Conservation (phyloP, 2,797 vertebrate genomes). For the Anas georgica region DNA sequence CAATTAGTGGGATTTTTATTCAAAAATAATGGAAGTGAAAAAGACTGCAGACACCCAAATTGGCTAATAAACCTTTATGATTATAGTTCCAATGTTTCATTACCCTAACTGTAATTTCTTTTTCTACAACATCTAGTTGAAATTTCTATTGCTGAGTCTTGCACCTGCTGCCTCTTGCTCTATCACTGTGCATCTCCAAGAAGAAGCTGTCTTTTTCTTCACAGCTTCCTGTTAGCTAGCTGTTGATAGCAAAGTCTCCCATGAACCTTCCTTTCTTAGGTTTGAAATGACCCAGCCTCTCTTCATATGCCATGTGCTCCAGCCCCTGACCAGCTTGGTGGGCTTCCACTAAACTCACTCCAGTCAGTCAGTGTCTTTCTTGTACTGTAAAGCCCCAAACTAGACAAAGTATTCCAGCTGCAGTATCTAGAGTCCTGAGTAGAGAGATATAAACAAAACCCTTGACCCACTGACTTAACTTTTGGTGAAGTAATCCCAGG, state of each 20-base stretch:
- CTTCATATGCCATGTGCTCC: background rate
- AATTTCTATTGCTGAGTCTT: background rate
- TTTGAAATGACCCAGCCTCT: background rate
- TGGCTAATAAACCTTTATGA: background rate
- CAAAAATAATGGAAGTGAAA: background rate
- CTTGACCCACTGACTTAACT: background rate
- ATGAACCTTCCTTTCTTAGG: background rate
- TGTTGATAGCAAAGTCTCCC: background rate
- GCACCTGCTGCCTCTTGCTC: background rate
- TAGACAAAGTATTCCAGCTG: background rate
- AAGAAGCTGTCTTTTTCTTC: background rate
- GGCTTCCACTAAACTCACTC: background rate
- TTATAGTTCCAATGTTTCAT: background rate
- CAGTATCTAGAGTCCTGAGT: background rate
- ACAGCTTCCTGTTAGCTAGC: background rate
- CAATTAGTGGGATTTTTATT: background rate
- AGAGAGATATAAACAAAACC: background rate
- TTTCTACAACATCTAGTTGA: background rate
- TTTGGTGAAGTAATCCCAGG: background rate
- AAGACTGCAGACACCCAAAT: background rate
- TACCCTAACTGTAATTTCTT: background rate
- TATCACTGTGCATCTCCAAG: background rate
- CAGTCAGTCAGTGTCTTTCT: background rate
- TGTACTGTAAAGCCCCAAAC: background rate
- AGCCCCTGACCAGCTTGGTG: background rate